Conservation (phyloP, 2,797 vertebrate genomes). For the Acanthurus tractus region DNA sequence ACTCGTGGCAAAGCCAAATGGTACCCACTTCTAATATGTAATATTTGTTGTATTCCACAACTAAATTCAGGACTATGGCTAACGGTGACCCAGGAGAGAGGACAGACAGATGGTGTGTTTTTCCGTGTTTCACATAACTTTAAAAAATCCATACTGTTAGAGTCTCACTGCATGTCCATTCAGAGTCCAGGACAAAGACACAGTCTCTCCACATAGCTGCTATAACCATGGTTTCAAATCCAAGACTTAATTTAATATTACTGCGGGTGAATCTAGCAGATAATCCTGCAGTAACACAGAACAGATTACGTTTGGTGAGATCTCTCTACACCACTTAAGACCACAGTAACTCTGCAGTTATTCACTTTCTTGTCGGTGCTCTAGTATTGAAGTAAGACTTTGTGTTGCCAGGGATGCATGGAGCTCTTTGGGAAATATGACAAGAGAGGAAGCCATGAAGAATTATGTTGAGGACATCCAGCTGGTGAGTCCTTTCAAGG, state of each 20-base stretch:
- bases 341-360: not conserved
- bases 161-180: not conserved
- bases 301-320: not conserved
- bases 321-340: not conserved
- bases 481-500: conserved; percentile 85
- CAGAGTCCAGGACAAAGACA: not conserved
- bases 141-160: not conserved
- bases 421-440: conserved; percentile 94
- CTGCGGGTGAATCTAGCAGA: not conserved
- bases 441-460: conserved; percentile 95
- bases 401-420: conserved; percentile 92
- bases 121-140: not conserved
- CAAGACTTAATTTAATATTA: not conserved
- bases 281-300: not conserved
- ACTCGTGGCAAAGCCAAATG: conserved; percentile 93
- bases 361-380: conserved; percentile 8
- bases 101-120: not conserved
- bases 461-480: conserved; percentile 97
- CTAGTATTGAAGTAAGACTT: conserved; percentile 39
- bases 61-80: not conserved
- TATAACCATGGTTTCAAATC: not conserved
- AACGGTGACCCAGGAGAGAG: not conserved
- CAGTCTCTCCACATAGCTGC: not conserved
- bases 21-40: conserved; percentile 72
- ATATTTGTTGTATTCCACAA: not conserved